Conservation (phyloP, 2,113 vertebrate genomes). For the Corythoichthys haematopterus region DNA sequence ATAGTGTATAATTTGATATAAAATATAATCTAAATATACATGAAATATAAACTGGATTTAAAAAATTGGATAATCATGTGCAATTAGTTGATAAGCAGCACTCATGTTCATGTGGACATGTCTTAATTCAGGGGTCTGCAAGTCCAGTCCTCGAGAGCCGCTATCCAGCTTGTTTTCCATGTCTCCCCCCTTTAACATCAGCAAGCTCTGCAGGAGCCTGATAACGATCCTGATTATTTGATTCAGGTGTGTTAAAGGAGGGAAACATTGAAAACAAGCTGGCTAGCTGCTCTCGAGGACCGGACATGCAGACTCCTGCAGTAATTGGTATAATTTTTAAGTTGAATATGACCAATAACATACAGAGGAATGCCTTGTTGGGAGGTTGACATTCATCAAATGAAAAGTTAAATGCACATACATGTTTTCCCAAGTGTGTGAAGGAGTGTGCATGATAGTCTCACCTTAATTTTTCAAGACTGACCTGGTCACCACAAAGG, state of each 20-base stretch:
- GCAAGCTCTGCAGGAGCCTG: too few relatives aligned
- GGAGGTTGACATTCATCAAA: constrained; percentile 22
- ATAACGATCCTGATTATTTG: too few relatives aligned
- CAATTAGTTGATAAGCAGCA: background rate
- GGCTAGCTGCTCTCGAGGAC: too few relatives aligned
- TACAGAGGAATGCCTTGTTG: constrained; percentile 11
- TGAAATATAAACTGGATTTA: background rate
- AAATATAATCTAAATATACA: background rate
- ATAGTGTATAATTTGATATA: background rate
- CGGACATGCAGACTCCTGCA: too few relatives aligned
- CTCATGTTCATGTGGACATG: background rate
- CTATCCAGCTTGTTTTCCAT: too few relatives aligned
- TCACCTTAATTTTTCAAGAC: constrained; percentile 17
- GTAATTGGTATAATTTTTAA: background rate
- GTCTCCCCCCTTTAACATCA: too few relatives aligned
- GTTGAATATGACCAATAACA: constrained; percentile 1
- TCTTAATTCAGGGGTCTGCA: background rate
- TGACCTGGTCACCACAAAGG: constrained; percentile 52
- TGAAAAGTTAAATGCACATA: constrained; percentile 26
- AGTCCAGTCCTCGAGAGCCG: too few relatives aligned
- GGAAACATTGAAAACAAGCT: too few relatives aligned
- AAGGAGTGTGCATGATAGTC: constrained; percentile 16
- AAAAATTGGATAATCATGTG: background rate
- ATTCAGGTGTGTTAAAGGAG: too few relatives aligned
- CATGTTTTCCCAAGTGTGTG: constrained; percentile 9